A percentile compares a stretch with the other conserved stretches of the same genome.
Evolutionary conservation across 2,113 vertebrate species (phyloP).

Genomic region (Hassar affinis): DNA sequence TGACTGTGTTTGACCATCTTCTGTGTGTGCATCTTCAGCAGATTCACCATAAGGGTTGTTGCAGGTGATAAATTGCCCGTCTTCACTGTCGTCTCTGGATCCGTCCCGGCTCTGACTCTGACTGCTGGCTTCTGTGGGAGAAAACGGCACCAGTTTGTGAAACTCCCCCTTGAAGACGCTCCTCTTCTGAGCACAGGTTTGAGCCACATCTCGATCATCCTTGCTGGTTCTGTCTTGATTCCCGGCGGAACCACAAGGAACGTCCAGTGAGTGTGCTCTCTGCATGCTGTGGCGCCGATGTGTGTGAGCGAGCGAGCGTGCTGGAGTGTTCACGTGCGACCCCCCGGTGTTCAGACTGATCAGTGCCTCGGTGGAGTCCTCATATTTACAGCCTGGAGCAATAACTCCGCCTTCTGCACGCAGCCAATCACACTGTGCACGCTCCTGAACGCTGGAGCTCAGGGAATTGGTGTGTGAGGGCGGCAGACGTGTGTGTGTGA

Average conservation of each 20-base stretch:
- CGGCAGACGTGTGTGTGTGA: slow-evolving; percentile 84
- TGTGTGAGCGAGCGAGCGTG: slow-evolving; percentile 11
- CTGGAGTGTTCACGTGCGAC: slow-evolving; percentile 23
- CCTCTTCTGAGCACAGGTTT: slow-evolving; percentile 80
- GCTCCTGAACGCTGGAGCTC: slow-evolving; percentile 67
- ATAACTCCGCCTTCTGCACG: slow-evolving; percentile 37
- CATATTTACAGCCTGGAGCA: slow-evolving; percentile 50
- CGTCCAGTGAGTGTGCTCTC: slow-evolving; percentile 9
- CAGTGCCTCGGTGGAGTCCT: slow-evolving; percentile 43
- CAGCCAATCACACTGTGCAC: slow-evolving; percentile 61
- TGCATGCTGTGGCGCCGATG: slow-evolving; percentile 45
- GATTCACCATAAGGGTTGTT: slow-evolving; percentile 86
- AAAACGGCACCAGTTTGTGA: slow-evolving; percentile 81
- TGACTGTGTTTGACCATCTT: not conserved
- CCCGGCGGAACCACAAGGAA: slow-evolving; percentile 43
- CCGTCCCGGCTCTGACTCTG: slow-evolving; percentile 57
- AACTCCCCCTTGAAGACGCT: slow-evolving; percentile 90
- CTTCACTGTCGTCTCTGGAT: slow-evolving; percentile 62
- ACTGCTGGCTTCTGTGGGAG: slow-evolving; percentile 60
- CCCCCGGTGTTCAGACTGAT: slow-evolving; percentile 40
- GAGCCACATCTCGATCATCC: slow-evolving; percentile 48
- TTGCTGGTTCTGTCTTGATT: slow-evolving; percentile 59
- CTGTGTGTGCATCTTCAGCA: not conserved
- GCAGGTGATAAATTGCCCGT: slow-evolving; percentile 84
- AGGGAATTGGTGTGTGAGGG: slow-evolving; percentile 72